Evolutionary conservation across 1,140 invertebrate genomes (phyloP).

Genomic region (Anthonomus grandis): DNA sequence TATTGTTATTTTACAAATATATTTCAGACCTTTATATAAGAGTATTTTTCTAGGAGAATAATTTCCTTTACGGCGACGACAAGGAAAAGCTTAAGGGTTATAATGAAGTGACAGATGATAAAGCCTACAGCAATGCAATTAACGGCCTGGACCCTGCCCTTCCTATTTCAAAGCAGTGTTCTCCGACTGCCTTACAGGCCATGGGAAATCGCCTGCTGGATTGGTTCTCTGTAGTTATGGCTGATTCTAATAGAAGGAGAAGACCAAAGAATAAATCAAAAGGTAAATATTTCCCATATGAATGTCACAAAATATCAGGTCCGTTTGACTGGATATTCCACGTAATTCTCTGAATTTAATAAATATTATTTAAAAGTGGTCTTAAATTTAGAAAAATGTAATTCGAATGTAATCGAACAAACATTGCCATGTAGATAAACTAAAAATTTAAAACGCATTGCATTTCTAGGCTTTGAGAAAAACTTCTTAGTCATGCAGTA

Average conservation of each 20-base stretch:
- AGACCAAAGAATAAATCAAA: conserved; percentile 57
- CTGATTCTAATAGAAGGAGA: conserved; percentile 63
- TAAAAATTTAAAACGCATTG: too few relatives aligned
- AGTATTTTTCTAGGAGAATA: too few relatives aligned
- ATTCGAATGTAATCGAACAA: too few relatives aligned
- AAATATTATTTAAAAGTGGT: too few relatives aligned
- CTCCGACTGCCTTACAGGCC: conserved; percentile 67
- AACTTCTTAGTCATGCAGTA: too few relatives aligned
- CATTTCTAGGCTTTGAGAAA: too few relatives aligned
- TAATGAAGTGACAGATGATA: conserved; percentile 65
- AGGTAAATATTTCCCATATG: conserved; percentile 49
- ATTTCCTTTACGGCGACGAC: conserved; percentile 56
- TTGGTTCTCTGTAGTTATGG: conserved; percentile 92
- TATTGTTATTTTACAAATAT: too few relatives aligned
- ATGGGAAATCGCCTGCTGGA: conserved; percentile 89
- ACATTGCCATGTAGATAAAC: too few relatives aligned
- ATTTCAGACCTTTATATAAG: too few relatives aligned
- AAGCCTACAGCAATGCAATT: conserved; percentile 36
- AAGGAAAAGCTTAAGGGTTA: conserved; percentile 64
- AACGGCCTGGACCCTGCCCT: conserved; percentile 33
- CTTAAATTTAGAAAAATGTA: too few relatives aligned
- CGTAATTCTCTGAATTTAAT: background rate
- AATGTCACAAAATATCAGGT: too few relatives aligned
- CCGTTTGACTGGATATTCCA: too few relatives aligned
- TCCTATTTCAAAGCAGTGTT: conserved; percentile 47